phyloP scores from a whole-genome alignment of 2,113 vertebrate species.

The Aegypius monachus region DNA sequence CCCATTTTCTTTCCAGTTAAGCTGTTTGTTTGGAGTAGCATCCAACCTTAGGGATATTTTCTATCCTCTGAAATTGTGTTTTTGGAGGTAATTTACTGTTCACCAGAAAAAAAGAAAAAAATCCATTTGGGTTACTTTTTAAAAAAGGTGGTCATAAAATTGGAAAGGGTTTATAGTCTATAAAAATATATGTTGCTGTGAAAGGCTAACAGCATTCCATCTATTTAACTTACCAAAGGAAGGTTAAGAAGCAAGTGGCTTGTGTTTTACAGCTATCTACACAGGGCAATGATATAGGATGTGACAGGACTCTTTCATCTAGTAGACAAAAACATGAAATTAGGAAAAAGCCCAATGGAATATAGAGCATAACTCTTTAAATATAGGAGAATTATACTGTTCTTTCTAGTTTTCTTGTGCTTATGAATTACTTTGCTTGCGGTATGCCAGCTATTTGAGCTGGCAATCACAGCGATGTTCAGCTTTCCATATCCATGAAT shows the following conservation, averaged over 20 bases:
- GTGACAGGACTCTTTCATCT: background rate
- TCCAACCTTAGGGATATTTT: background rate
- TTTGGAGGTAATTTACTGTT: background rate
- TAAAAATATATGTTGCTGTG: background rate
- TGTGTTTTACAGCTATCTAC: background rate
- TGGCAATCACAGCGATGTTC: background rate
- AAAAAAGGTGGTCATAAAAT: background rate
- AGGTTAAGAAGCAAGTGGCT: background rate
- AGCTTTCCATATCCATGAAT: background rate
- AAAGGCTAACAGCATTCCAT: background rate
- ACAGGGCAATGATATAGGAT: background rate
- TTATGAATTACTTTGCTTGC: background rate
- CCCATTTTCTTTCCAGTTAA: background rate
- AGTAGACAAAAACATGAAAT: background rate
- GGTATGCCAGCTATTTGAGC: background rate
- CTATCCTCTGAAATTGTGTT: background rate
- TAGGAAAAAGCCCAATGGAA: background rate
- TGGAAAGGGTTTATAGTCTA: background rate
- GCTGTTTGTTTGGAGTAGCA: background rate
- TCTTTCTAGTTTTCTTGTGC: background rate
- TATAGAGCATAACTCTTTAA: background rate
- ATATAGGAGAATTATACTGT: background rate
- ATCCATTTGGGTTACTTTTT: background rate
- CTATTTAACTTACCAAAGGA: background rate
- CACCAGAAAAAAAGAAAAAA: background rate